Evolutionary conservation across 2,888 invertebrate genomes (phyloP).

Genomic region (Craniophora ligustri): DNA sequence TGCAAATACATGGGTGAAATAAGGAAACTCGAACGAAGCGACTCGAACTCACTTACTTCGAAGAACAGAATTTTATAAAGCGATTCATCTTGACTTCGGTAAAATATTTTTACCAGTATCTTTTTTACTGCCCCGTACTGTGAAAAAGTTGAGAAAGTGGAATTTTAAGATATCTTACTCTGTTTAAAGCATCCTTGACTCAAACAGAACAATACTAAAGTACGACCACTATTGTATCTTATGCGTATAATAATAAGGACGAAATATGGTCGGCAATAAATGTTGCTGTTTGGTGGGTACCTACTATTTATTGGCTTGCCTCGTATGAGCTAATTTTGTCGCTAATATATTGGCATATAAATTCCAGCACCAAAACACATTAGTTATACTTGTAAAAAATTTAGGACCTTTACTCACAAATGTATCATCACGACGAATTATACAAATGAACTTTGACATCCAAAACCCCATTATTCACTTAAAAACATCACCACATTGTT

Average conservation of each 20-base stretch:
- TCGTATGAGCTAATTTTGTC: too few species aligned
- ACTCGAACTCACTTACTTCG: slow-evolving; percentile 12
- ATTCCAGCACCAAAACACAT: background rate
- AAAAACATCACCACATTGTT: slow-evolving; percentile 51
- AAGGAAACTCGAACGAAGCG: slow-evolving; percentile 22
- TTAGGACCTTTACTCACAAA: slow-evolving; percentile 70
- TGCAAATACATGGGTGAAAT: slow-evolving; percentile 54
- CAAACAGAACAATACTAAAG: background rate
- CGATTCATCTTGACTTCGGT: slow-evolving; percentile 16
- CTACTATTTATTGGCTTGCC: too few species aligned
- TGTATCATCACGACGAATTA: slow-evolving; percentile 81
- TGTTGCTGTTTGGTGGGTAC: too few species aligned
- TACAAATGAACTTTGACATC: slow-evolving; percentile 60
- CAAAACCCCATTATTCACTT: slow-evolving; percentile 73
- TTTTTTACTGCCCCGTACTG: background rate
- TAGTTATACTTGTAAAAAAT: slow-evolving; percentile 1
- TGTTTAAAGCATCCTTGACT: slow-evolving; percentile 9
- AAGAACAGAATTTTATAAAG: slow-evolving; percentile 27
- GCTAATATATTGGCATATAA: slow-evolving; percentile 11
- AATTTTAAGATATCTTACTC: slow-evolving; percentile 4
- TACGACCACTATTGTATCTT: too few species aligned
- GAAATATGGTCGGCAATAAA: too few species aligned
- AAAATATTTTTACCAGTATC: slow-evolving; percentile 14
- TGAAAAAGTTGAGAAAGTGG: slow-evolving; percentile 14
- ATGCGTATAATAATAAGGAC: too few species aligned